Percentiles rank a stretch among this genome's conserved stretches.
phyloP scores from a whole-genome alignment of 1,140 invertebrate genomes.

The Eciton burchellii region DNA sequence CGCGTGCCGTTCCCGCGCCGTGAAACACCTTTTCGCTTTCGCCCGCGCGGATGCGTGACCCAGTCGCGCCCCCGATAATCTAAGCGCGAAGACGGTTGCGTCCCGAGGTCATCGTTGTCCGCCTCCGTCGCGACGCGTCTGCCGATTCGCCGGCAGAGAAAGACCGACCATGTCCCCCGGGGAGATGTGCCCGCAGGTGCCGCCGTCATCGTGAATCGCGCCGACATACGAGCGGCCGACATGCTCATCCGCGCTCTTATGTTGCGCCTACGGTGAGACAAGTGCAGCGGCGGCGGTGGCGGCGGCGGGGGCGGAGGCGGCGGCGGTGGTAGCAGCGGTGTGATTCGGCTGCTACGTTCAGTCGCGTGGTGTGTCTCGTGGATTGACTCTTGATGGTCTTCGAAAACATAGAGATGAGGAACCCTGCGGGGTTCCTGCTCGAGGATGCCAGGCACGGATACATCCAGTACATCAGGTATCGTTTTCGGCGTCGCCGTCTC shows the following conservation, averaged over 20 bases:
- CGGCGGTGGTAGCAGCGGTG: conserved; percentile 29
- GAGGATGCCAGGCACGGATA: conserved; percentile 85
- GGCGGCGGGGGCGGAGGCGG: too few relatives aligned
- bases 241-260: conserved; percentile 9
- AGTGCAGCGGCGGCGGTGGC: conserved; percentile 22
- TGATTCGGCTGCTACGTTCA: background rate
- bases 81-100: conserved; percentile 9
- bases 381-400: conserved; percentile 80
- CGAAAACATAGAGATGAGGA: conserved; percentile 84
- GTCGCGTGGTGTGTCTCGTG: conserved; percentile 36
- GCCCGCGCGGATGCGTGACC: conserved; percentile 42
- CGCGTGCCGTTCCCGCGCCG: background rate
- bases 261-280: conserved; percentile 26
- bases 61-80: conserved; percentile 1
- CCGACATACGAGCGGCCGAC: background rate
- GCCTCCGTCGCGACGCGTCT: background rate
- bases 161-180: conserved; percentile 18
- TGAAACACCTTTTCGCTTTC: conserved; percentile 23
- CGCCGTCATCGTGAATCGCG: background rate
- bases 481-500: background rate
- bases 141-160: background rate
- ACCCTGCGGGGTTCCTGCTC: conserved; percentile 83
- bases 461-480: conserved; percentile 84
- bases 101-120: background rate
- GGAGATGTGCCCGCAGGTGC: background rate